Base-by-base conservation (phyloP, 2,797 vertebrate species). In the Cyclura pinguis region DNA sequence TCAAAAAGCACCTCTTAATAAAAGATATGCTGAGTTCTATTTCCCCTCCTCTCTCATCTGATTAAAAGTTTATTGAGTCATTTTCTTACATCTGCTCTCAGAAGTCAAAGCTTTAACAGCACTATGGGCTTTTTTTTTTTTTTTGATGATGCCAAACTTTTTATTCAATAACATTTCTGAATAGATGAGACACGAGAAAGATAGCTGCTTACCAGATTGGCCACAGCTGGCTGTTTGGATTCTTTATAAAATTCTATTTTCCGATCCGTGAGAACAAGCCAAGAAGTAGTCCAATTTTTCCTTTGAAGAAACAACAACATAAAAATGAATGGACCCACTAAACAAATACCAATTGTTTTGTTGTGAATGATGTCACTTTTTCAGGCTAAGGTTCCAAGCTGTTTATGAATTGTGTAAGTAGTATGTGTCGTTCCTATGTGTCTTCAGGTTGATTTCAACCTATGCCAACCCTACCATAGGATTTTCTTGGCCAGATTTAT, bases 211-310 rank as follows among this genome's bases (percentile, higher is more conserved):
- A 99, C 99, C 98, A 97, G 88, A 93, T 96, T 97, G 85, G 96
- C 94, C 86, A 97, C 55, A 0, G 97, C 94, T 8, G 98, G 97
- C 89, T 98, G 98, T 94, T 99, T 99, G 95, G 97, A 97, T 89
- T 99, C 98, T 96, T 99, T 99, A 95, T 98, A 98, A 94, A 99
- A 98, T 90, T 98, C 97, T 87, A 99, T 97, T 96, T 98, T 98
- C 84, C 92, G 96, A 50, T 96, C 96, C 18, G 97, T 98, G 88
- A 99, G 98, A 38, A 98, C 97, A 74, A 98, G 96, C 98, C 98
- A 98, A 90, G 98, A 97, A 0, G 94, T 96, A 50, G 97, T 97
- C 99, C 99, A 99, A 94, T 98, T 99, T 98, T 99, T 99, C 96
- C 98, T 98, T 95, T 27, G 88, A 93, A 90, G 67, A 1, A 91